Evolutionary conservation across 2,888 invertebrate genomes (phyloP).

Genomic region (Helleia helle): DNA sequence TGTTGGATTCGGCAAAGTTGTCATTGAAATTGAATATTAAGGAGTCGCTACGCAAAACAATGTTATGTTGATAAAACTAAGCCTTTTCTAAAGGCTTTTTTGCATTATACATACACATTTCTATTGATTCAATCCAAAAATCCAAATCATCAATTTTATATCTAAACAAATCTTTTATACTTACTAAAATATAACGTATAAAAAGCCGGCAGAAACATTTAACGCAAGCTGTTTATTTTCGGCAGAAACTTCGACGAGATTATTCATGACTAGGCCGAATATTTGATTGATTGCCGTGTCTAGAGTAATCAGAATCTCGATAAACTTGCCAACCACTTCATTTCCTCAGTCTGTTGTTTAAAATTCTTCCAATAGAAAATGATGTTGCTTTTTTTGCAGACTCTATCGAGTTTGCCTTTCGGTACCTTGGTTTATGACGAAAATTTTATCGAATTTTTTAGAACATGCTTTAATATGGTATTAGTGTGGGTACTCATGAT

Average conservation of each 20-base stretch:
- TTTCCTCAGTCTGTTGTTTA: conserved; percentile 60
- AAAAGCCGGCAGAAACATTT: conserved; percentile 12
- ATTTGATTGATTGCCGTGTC: conserved; percentile 68
- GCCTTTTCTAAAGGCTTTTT: too few relatives aligned
- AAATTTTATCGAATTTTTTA: background rate
- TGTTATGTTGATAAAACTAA: too few relatives aligned
- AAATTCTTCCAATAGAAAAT: conserved; percentile 37
- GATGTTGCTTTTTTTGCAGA: conserved; percentile 43
- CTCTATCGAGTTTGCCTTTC: conserved; percentile 11
- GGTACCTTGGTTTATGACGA: background rate
- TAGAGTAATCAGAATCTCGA: conserved; percentile 51
- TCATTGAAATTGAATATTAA: too few relatives aligned
- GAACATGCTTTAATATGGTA: too few relatives aligned
- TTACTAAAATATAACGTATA: background rate
- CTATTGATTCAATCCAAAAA: too few relatives aligned
- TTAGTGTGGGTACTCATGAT: too few relatives aligned
- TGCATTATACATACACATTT: too few relatives aligned
- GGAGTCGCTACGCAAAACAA: too few relatives aligned
- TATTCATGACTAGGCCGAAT: conserved; percentile 63
- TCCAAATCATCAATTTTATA: too few relatives aligned
- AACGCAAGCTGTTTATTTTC: conserved; percentile 19
- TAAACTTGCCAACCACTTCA: conserved; percentile 63
- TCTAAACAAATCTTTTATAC: too few relatives aligned
- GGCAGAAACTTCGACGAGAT: conserved; percentile 44
- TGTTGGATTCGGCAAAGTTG: too few relatives aligned